Percentiles rank a stretch among this genome's conserved stretches.
These are phyloP conservation scores for Drosophila yakuba DNA, from an alignment of 1,140 invertebrate genomes.

Conservation along the genomic window DNA sequence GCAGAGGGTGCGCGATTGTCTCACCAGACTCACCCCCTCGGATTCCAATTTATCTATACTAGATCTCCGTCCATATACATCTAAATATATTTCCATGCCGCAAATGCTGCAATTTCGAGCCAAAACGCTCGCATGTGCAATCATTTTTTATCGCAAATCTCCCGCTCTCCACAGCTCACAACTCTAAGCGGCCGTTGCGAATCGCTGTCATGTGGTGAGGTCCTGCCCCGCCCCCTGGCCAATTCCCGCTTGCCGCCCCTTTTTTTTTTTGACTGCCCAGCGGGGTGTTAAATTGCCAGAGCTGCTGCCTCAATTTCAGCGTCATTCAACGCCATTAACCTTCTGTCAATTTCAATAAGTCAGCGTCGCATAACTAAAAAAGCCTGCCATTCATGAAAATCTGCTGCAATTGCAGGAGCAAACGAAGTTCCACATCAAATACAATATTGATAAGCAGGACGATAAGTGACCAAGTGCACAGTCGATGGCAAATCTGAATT, in stretches of 20 bases:
- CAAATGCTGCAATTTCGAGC: conserved; percentile 78
- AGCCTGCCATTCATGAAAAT: conserved; percentile 46
- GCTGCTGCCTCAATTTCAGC: conserved; percentile 36
- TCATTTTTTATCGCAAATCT: conserved; percentile 83
- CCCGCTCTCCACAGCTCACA: conserved; percentile 14
- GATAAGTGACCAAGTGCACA: neutral
- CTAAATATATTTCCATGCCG: conserved; percentile 74
- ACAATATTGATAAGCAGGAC: conserved; percentile 42
- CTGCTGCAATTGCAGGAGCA: conserved; percentile 68
- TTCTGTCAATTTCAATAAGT: conserved; percentile 82
- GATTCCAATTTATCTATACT: conserved; percentile 14
- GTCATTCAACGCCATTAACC: conserved; percentile 77
- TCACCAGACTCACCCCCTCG: conserved; percentile 23
- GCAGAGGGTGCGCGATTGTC: conserved; percentile 21
- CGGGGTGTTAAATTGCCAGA: conserved; percentile 78
- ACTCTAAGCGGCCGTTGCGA: conserved; percentile 60
- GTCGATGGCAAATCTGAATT: neutral
- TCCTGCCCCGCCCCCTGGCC: conserved; percentile 15
- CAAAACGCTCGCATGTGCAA: conserved; percentile 76
- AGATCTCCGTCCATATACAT: conserved; percentile 10
- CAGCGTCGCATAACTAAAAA: conserved; percentile 36
- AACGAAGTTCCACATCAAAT: conserved; percentile 35
- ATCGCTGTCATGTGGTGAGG: conserved; percentile 57
- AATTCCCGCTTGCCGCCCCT: conserved; percentile 3
- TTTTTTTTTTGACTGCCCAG: conserved; percentile 47